Evolutionary conservation across 2,888 invertebrate genomes (phyloP).

Genomic region (Scotopteryx bipunctaria): DNA sequence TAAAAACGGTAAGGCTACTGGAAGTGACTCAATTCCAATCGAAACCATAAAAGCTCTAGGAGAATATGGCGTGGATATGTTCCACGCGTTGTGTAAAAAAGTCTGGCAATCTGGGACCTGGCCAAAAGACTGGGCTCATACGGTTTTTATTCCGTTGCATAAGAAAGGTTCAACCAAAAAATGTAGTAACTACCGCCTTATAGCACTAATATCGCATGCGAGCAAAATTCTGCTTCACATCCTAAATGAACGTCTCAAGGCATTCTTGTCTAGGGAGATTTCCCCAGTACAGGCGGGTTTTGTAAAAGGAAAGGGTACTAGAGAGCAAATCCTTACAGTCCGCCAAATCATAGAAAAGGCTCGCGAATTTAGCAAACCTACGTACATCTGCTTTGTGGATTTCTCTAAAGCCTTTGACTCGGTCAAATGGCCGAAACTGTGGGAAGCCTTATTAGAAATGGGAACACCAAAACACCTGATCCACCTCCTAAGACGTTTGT

Average conservation of each 20-base stretch:
- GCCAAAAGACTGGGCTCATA: background rate
- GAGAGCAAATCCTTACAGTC: constrained; percentile 25
- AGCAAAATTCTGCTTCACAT: background rate
- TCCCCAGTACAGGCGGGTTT: constrained; percentile 20
- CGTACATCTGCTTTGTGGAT: constrained; percentile 8
- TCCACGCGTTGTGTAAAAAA: background rate
- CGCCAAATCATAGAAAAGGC: constrained; percentile 23
- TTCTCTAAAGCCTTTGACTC: constrained; percentile 23
- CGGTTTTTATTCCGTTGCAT: background rate
- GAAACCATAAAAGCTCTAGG: background rate
- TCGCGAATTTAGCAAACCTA: constrained; percentile 22
- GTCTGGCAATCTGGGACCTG: background rate
- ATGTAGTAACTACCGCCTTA: background rate
- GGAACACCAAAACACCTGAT: background rate
- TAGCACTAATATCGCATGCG: background rate
- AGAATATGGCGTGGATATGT: background rate
- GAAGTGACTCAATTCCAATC: background rate
- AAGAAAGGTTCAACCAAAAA: no score
- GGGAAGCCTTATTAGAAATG: background rate
- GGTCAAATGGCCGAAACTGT: constrained; percentile 1
- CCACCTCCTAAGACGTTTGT: background rate
- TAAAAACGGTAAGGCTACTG: background rate
- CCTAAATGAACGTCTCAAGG: background rate
- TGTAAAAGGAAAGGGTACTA: constrained; percentile 29
- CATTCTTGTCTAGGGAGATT: background rate